Percentiles rank a stretch among this genome's conserved stretches.
Evolutionary conservation across 2,113 vertebrate species (phyloP).

Genomic region (Telmatochromis sp.): DNA sequence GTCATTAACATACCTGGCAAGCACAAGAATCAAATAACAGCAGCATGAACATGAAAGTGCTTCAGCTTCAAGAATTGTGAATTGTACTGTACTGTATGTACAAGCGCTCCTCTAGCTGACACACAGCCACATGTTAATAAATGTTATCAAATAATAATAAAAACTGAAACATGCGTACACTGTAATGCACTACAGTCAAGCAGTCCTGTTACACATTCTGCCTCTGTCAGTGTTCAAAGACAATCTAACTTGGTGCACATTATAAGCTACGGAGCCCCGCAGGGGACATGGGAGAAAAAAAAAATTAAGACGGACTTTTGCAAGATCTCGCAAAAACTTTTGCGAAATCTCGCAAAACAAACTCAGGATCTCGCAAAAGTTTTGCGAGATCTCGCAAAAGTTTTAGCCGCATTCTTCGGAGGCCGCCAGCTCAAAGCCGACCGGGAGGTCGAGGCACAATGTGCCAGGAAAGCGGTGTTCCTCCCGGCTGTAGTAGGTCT

Average conservation of each 20-base stretch:
- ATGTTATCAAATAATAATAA: background rate
- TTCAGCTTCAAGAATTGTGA: background rate
- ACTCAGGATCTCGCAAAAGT: fast-evolving
- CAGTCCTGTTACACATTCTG: background rate
- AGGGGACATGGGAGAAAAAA: no score
- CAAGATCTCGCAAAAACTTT: no score
- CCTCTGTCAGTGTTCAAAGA: background rate
- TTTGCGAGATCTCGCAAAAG: no score
- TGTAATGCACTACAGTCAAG: background rate
- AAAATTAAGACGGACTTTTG: no score
- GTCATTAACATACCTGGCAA: background rate
- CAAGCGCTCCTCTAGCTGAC: background rate
- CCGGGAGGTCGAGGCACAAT: no score
- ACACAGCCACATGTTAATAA: background rate
- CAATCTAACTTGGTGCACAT: background rate
- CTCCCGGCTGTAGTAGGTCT: no score
- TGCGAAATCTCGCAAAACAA: no score
- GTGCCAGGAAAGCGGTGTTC: no score
- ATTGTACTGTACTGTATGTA: background rate
- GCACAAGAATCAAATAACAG: background rate
- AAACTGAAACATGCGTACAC: background rate
- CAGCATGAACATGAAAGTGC: background rate
- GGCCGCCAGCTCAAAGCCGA: no score
- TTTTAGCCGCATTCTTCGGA: no score
- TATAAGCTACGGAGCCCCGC: background rate